Evolutionary conservation across 1,140 invertebrate genomes (phyloP), one percentile per base, ranked within the genome.

Genomic region (Melanaphis sacchari): DNA sequence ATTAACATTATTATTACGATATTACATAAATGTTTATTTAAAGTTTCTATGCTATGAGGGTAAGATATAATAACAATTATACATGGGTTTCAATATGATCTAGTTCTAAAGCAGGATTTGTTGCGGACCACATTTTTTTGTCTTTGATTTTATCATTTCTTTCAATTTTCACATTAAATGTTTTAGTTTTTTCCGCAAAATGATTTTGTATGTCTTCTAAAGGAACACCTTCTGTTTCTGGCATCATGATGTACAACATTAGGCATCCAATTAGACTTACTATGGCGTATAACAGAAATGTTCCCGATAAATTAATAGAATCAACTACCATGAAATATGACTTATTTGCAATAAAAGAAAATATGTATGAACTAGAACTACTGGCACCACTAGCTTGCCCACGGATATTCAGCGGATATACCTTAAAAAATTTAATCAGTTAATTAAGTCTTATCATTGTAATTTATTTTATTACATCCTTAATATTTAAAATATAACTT

Each of bases 191-290:
- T 36, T 93, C 49, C 9, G 94, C 94, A 43, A 94, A 94, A 93
- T 94, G 94, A 52, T 92, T 85, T 91, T 94, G 93, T 59, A 97
- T 97, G 95, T 99, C 97, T 94, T 96, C 96, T 8, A 98, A 95
- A 0, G 97, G 97, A 94, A 97, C 97, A 0, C 97, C 97, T 95
- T 98, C 98, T 0, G 98, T 99, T 96, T 99, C 98, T 3, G 97
- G 98, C 84, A 97, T 95, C 93, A 96, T 95, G 89, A 96, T 96
- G 82, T 96, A 95, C 82, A 96, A 96, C 49, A 96, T 95, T 22
- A 96, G 93, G 11, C 95, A 95, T 52, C 96, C 95, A 2, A 96
- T 93, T 24, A 96, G 94, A 91, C 96, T 96, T 94, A 96, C 96
- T 22, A 95, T 94, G 0, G 96, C 96, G 94, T 98, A 96, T 84